These are phyloP conservation scores for Drosophila putrida DNA, from an alignment of 2,888 invertebrate genomes.

Conservation along the genomic window DNA sequence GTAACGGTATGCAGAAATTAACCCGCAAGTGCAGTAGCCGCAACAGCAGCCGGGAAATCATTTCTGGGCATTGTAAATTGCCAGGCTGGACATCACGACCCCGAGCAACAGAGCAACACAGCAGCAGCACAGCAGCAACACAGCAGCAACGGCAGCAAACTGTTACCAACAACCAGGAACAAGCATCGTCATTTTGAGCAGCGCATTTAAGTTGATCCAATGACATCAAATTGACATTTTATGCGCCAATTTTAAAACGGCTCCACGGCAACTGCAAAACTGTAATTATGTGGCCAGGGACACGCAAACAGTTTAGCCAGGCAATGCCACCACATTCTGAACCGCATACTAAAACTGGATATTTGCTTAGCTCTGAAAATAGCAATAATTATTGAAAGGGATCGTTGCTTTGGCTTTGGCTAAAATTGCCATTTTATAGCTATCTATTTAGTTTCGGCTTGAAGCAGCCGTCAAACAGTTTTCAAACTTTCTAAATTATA, in stretches of 20 bases:
- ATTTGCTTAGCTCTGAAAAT: constrained; percentile 1
- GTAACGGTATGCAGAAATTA: constrained; percentile 74
- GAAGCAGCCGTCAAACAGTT: too few species aligned
- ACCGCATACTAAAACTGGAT: constrained; percentile 1
- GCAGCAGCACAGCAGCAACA: constrained; percentile 6
- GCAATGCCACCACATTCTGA: constrained; percentile 11
- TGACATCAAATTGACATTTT: constrained; percentile 82
- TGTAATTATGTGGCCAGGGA: constrained; percentile 73
- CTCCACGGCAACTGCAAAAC: constrained; percentile 53
- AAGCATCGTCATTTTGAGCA: constrained; percentile 40
- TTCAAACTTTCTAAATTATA: too few species aligned
- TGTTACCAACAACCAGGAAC: constrained; percentile 13
- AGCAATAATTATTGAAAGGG: constrained; percentile 9
- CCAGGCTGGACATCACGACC: constrained; percentile 42
- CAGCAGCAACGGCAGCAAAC: constrained; percentile 1
- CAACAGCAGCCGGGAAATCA: constrained; percentile 58
- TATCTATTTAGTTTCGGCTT: too few species aligned
- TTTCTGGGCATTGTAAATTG: constrained; percentile 68
- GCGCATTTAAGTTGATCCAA: constrained; percentile 81
- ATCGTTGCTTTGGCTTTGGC: constrained; percentile 8
- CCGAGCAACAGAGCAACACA: constrained; percentile 21
- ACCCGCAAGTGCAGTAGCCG: constrained; percentile 65
- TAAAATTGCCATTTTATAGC: background rate
- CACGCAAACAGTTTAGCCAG: constrained; percentile 67
- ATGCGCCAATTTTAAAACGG: constrained; percentile 79